Percentiles rank a stretch among this genome's conserved stretches.
phyloP scores from a whole-genome alignment of 2,888 invertebrate species.

The Lobophora halterata region DNA sequence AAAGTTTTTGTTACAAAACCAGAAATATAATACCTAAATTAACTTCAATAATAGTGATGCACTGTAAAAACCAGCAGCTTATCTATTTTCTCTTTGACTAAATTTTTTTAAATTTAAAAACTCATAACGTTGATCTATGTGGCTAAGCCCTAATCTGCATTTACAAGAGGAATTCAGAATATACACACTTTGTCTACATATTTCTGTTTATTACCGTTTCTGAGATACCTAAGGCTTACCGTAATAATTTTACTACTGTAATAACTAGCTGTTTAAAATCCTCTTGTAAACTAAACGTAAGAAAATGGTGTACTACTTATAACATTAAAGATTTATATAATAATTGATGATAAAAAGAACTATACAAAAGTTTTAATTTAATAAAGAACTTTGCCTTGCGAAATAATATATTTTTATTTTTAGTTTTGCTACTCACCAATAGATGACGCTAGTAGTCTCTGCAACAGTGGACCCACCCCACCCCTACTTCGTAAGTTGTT shows the following conservation, averaged over 20 bases:
- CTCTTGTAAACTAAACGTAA: no score
- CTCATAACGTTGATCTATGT: conserved; percentile 6
- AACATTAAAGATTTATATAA: no score
- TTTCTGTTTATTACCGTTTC: conserved; percentile 36
- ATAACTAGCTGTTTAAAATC: conserved; percentile 15
- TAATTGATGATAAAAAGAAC: no score
- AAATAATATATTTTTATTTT: no score
- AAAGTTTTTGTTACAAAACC: no score
- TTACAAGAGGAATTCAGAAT: conserved; percentile 46
- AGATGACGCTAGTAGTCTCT: conserved; percentile 57
- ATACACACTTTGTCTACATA: conserved; percentile 50
- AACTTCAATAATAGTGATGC: no score
- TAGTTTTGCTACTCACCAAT: conserved; percentile 52
- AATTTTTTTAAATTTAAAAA: no score
- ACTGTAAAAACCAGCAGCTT: no score
- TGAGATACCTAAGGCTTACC: conserved; percentile 17
- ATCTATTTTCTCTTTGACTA: no score
- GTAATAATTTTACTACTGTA: conserved; percentile 23
- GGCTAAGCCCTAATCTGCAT: conserved; percentile 6
- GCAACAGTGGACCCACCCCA: conserved; percentile 11
- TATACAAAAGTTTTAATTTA: neutral
- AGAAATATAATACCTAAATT: no score
- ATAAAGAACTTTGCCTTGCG: no score
- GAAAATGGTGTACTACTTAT: no score
- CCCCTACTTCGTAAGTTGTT: conserved; percentile 40